Conservation (phyloP, 2,113 vertebrate species). For the Geococcyx californianus region DNA sequence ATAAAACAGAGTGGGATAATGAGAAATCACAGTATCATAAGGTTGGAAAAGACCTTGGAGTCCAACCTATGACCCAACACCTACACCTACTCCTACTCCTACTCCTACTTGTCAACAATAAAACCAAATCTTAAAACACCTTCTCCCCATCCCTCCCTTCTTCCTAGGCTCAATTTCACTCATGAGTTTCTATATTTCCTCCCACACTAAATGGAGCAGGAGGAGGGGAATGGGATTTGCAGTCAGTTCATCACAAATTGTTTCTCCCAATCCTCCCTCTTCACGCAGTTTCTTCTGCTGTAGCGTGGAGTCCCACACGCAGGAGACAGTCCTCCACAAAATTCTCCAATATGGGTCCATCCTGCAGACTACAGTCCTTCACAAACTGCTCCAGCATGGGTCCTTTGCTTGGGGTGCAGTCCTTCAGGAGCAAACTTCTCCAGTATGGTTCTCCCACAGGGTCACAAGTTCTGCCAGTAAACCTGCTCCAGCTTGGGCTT, state of each 20-base stretch:
- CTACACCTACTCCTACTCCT: too few species aligned
- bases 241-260: fast-evolving
- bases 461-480: neutral
- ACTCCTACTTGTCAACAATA: too few species aligned
- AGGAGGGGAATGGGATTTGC: neutral
- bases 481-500: neutral
- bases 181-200: neutral
- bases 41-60: too few species aligned
- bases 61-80: too few species aligned
- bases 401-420: too few species aligned
- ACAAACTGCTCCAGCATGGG: too few species aligned
- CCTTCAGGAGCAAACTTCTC: neutral
- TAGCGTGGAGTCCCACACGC: fast-evolving
- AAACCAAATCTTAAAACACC: neutral
- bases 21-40: too few species aligned
- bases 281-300: neutral
- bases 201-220: fast-evolving
- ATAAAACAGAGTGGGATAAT: neutral
- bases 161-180: neutral
- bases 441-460: fast-evolving
- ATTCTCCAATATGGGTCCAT: neutral
- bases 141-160: neutral
- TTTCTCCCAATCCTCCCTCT: fast-evolving
- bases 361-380: neutral
- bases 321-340: neutral